Conservation (phyloP, 2,888 invertebrate genomes). For the Ophraella communa region DNA sequence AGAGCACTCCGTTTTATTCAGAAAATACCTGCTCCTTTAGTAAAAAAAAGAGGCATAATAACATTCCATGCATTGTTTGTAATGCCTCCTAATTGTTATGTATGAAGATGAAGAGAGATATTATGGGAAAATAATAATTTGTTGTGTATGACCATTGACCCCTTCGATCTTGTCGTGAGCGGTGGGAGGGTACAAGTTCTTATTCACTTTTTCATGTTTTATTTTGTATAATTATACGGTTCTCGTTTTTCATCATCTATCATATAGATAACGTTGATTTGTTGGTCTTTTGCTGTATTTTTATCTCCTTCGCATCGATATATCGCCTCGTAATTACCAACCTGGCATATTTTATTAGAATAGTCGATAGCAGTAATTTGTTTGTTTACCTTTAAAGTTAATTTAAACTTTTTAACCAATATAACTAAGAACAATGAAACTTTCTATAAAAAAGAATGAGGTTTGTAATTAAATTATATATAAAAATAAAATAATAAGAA, state of each 20-base stretch:
- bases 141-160: conserved; percentile 56
- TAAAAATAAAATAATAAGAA: too few species aligned
- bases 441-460: not conserved
- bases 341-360: conserved; percentile 45
- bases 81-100: conserved; percentile 51
- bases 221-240: conserved; percentile 56
- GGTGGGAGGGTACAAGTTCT: conserved; percentile 57
- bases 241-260: conserved; percentile 59
- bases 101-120: conserved; percentile 48
- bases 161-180: conserved; percentile 55
- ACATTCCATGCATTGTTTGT: conserved; percentile 49
- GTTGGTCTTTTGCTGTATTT: conserved; percentile 50
- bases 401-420: too few species aligned
- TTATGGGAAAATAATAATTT: conserved; percentile 57
- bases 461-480: too few species aligned
- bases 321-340: conserved; percentile 48
- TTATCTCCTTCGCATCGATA: conserved; percentile 54
- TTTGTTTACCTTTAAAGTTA: conserved; percentile 37
- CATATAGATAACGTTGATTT: conserved; percentile 56
- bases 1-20: not conserved
- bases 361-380: conserved; percentile 43
- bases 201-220: conserved; percentile 43
- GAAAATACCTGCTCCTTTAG: conserved; percentile 25
- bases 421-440: too few species aligned
- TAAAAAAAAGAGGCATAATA: conserved; percentile 41